Evolutionary conservation across 2,113 vertebrate genomes (phyloP).

Genomic region (Ochotona curzoniae): DNA sequence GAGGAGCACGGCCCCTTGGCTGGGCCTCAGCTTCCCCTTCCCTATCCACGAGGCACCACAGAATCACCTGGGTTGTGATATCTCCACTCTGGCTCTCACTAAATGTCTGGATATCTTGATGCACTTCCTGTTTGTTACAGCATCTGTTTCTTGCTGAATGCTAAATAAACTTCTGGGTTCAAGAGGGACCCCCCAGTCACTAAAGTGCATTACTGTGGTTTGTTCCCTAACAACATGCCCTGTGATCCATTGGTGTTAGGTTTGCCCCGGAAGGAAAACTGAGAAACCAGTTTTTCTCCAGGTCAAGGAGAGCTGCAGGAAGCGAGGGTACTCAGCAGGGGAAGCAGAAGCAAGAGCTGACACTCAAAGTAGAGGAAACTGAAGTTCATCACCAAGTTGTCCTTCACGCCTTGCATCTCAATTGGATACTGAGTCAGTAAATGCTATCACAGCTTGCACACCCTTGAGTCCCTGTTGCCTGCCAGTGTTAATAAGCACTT

Average conservation of each 20-base stretch:
- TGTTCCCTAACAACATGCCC: constrained; percentile 52
- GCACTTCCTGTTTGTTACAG: constrained; percentile 69
- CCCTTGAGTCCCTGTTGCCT: background rate
- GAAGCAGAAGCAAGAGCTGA: constrained; percentile 26
- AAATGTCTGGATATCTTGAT: constrained; percentile 68
- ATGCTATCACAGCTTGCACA: background rate
- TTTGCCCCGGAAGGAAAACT: constrained; percentile 47
- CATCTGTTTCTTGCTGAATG: constrained; percentile 67
- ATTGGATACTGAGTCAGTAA: background rate
- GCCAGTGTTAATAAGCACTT: background rate
- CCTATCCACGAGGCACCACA: constrained; percentile 6
- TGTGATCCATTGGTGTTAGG: constrained; percentile 3
- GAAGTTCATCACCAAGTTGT: background rate
- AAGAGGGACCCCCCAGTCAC: constrained; percentile 53
- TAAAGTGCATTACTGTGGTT: constrained; percentile 62
- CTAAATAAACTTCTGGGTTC: constrained; percentile 78
- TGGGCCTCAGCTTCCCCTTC: constrained; percentile 20
- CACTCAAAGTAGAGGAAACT: constrained; percentile 10
- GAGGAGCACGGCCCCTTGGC: background rate
- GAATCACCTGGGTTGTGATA: constrained; percentile 50
- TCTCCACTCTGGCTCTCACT: constrained; percentile 39
- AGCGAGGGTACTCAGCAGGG: background rate
- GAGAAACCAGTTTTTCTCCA: constrained; percentile 23
- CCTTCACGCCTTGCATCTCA: background rate
- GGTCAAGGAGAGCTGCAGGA: background rate